Percentiles rank a stretch among this genome's conserved stretches.
Evolutionary conservation across 1,140 invertebrate species (phyloP).

Genomic region (Drosophila trapezifrons): DNA sequence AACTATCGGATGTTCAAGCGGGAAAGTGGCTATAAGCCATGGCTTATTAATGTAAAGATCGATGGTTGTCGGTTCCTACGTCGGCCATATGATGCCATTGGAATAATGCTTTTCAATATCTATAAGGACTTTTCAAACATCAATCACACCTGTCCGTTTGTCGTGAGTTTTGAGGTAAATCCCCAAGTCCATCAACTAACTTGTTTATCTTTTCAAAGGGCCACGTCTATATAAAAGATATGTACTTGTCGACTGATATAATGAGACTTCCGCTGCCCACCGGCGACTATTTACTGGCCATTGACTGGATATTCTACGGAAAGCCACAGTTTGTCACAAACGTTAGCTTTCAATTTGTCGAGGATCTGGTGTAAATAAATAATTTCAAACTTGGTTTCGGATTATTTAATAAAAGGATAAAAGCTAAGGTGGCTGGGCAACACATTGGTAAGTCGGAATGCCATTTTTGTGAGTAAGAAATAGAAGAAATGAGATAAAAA

Average conservation of each 20-base stretch:
- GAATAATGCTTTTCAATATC: slow-evolving; percentile 15
- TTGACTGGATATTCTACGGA: slow-evolving; percentile 15
- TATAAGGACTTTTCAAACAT: slow-evolving; percentile 25
- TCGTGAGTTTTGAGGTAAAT: not conserved
- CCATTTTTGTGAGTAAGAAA: too few species aligned
- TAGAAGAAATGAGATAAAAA: too few species aligned
- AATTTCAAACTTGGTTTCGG: not conserved
- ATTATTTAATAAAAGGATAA: too few species aligned
- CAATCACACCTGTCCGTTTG: slow-evolving; percentile 27
- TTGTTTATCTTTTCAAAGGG: not conserved
- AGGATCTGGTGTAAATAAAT: slow-evolving; percentile 5
- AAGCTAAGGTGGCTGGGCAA: too few species aligned
- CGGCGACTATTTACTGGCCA: slow-evolving; percentile 12
- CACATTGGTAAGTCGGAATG: too few species aligned
- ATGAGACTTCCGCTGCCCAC: slow-evolving; percentile 18
- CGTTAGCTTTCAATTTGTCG: slow-evolving; percentile 21
- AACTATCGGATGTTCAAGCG: slow-evolving; percentile 15
- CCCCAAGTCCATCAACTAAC: not conserved
- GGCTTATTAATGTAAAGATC: slow-evolving; percentile 5
- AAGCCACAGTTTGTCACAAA: slow-evolving; percentile 14
- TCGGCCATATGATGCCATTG: slow-evolving; percentile 9
- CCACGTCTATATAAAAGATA: slow-evolving; percentile 12
- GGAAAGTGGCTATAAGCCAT: slow-evolving; percentile 25
- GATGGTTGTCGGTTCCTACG: slow-evolving; percentile 17
- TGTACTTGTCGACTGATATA: slow-evolving; percentile 5